These are phyloP conservation scores for Drosophila dives DNA, from an alignment of 2,888 invertebrate genomes.

Conservation along the genomic window DNA sequence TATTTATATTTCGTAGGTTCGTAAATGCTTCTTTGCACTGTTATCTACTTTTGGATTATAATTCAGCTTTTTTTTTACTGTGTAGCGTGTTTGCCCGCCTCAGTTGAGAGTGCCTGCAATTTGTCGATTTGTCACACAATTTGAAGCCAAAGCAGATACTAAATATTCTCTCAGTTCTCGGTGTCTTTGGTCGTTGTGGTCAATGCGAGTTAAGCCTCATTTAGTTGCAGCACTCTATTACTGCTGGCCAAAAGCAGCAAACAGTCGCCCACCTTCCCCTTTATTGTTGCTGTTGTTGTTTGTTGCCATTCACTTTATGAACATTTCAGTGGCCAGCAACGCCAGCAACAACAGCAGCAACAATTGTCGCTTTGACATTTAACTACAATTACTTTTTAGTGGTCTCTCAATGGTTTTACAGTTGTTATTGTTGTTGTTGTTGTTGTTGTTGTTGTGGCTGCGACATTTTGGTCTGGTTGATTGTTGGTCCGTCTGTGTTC, in stretches of 20 bases:
- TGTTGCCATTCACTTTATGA: conserved; percentile 70
- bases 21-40: no score
- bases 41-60: neutral
- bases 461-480: conserved; percentile 54
- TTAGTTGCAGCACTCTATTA: conserved; percentile 71
- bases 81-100: conserved; percentile 36
- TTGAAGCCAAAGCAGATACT: conserved; percentile 37
- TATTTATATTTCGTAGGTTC: neutral
- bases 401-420: conserved; percentile 59
- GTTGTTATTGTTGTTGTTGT: conserved; percentile 7
- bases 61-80: neutral
- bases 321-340: conserved; percentile 37
- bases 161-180: conserved; percentile 28
- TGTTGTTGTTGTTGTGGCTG: conserved; percentile 16
- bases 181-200: conserved; percentile 44
- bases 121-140: conserved; percentile 66
- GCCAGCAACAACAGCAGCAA: conserved; percentile 37
- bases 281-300: conserved; percentile 30
- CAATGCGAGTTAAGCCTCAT: conserved; percentile 69
- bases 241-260: conserved; percentile 52
- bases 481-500: conserved; percentile 12
- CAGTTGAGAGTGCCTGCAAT: conserved; percentile 52
- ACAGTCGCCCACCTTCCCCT: conserved; percentile 31
- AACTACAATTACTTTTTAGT: conserved; percentile 79
- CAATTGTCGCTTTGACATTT: conserved; percentile 81